A percentile compares a stretch with the other conserved stretches of the same genome.
These are phyloP conservation scores for Leucophenga montana DNA, from an alignment of 2,888 invertebrate species.

Conservation along the genomic window DNA sequence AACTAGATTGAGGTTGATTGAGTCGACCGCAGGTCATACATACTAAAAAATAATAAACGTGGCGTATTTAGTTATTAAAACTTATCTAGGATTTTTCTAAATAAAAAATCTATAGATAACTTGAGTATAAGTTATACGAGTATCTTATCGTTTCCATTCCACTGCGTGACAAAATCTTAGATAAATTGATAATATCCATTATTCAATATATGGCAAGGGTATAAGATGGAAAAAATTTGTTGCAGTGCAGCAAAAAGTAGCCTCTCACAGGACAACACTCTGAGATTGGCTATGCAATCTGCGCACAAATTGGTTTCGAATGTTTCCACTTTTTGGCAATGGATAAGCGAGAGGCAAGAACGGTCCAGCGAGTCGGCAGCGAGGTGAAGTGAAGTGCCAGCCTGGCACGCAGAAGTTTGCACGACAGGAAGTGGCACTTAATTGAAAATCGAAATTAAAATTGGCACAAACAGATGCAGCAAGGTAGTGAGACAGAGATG, in stretches of 20 bases:
- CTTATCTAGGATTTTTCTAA: too few relatives aligned
- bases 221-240: neutral
- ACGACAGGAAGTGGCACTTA: constrained; percentile 43
- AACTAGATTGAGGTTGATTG: too few relatives aligned
- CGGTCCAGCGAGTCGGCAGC: neutral
- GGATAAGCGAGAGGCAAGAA: neutral
- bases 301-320: constrained; percentile 23
- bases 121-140: too few relatives aligned
- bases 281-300: constrained; percentile 25
- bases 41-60: too few relatives aligned
- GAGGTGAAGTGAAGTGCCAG: neutral
- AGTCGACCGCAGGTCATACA: too few relatives aligned
- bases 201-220: neutral
- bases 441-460: constrained; percentile 68
- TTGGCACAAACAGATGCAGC: constrained; percentile 18
- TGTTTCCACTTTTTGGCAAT: neutral
- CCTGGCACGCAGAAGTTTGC: constrained; percentile 23
- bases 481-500: neutral
- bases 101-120: too few relatives aligned
- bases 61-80: too few relatives aligned
- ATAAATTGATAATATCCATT: too few relatives aligned
- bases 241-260: neutral
- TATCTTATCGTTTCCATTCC: too few relatives aligned
- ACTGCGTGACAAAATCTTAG: too few relatives aligned
- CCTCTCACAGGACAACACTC: neutral